phyloP scores from a whole-genome alignment of 2,113 vertebrate species.

The Phainopepla nitens region DNA sequence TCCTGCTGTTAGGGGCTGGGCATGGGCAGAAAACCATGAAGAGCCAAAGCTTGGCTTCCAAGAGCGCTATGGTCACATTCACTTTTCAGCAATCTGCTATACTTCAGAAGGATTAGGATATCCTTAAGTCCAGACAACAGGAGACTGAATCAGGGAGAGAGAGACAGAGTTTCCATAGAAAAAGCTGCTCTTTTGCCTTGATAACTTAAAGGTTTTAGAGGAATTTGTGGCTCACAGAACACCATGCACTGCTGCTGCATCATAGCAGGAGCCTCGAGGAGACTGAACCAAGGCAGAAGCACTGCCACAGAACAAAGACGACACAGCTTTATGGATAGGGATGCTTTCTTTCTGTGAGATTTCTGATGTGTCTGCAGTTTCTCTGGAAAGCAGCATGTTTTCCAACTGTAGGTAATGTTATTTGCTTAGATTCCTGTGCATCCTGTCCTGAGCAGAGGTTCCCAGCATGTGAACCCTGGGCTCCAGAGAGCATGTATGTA shows the following conservation, averaged over 20 bases:
- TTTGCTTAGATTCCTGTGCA: neutral
- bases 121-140: neutral
- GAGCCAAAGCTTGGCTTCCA: neutral
- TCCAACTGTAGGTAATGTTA: neutral
- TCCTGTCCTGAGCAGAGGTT: neutral
- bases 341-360: neutral
- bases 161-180: neutral
- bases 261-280: neutral
- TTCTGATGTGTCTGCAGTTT: neutral
- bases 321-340: neutral
- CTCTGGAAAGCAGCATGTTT: neutral
- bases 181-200: neutral
- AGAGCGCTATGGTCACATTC: neutral
- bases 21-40: neutral
- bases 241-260: accelerated
- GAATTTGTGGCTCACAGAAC: neutral
- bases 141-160: neutral
- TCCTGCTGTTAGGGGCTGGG: neutral
- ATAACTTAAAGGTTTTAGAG: neutral
- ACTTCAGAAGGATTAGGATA: neutral
- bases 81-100: neutral
- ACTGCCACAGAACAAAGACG: neutral
- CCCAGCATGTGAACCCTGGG: neutral
- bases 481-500: accelerated
- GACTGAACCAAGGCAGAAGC: neutral